These are phyloP conservation scores for Anser cygnoides DNA, from an alignment of 2,113 vertebrate species.

Conservation along the genomic window DNA sequence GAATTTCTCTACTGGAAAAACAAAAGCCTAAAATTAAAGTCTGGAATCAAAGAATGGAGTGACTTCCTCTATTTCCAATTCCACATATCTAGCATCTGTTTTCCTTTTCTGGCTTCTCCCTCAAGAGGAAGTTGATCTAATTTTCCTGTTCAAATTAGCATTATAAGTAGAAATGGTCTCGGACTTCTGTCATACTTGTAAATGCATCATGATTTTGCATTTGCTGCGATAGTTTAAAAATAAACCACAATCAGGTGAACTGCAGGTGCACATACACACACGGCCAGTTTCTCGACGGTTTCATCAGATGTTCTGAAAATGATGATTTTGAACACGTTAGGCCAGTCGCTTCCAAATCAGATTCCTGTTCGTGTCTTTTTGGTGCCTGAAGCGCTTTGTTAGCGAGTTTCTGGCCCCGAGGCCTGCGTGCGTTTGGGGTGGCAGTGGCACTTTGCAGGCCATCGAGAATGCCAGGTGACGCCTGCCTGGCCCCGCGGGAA, in stretches of 20 bases:
- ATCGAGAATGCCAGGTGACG: accelerated
- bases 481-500: background rate
- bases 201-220: background rate
- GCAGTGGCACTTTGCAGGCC: background rate
- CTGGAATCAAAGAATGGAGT: constrained; percentile 13
- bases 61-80: constrained; percentile 8
- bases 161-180: background rate
- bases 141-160: constrained; percentile 50
- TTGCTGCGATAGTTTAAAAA: background rate
- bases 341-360: background rate
- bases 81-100: background rate
- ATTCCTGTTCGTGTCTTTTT: background rate
- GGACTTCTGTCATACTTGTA: background rate
- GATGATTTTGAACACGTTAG: accelerated
- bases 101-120: constrained; percentile 17
- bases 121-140: constrained; percentile 39
- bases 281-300: background rate
- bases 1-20: background rate
- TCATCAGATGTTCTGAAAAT: background rate
- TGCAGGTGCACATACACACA: accelerated
- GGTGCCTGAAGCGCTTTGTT: background rate
- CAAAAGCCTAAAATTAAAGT: constrained; percentile 2
- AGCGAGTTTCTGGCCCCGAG: background rate
- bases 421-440: background rate
- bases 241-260: background rate